Evolutionary conservation across 2,888 invertebrate genomes (phyloP), one percentile per base, ranked within the genome.

Genomic region (Ennomos erosarius): DNA sequence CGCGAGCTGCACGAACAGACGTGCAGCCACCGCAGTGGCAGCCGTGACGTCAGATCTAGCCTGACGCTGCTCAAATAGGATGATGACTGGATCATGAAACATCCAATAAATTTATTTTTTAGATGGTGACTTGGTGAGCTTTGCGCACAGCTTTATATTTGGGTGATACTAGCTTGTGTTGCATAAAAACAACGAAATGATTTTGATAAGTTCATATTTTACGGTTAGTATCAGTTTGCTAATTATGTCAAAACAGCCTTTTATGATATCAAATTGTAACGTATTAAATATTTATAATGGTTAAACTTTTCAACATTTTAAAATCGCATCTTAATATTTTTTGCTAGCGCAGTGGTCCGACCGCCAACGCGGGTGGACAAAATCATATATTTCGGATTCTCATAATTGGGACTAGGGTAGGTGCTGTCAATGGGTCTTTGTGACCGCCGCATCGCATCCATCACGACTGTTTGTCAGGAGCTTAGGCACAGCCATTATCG

Each of bases 351-450:
- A 62, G 67, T 75, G 79, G 74, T 73, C 59, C 67, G 67, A 55
- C 62, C 69, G 68, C 58, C 70, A 61, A 61, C 57, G 69, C 73
- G 71, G 70, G 76, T 79, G 84, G 84, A 85, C 84, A 79, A 75
- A 78, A 79, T 76, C 67, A 69, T 68, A 58, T 12, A 16, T 64
- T 55, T 65, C 38, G 51, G 44, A 54, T 60, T 50, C 61, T 46
- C 11, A 64, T 89, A 90, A 90, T 90, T 87, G 89, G 83, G 71
- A 69, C 59, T 64, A 69, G 76, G 76, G 74, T 73, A 74, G 70
- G 67, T 57, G 67, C 75, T 83, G 85, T 87, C 85, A 85, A 82
- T 79, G 73, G 76, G 49, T 79, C 84, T 88, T 90, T 90, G 86
- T 87, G 76, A 55, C 59, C 65, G 83, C 88, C 88, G 88, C 82